Conservation (phyloP, 2,113 vertebrate species). For the Anoura caudifer region DNA sequence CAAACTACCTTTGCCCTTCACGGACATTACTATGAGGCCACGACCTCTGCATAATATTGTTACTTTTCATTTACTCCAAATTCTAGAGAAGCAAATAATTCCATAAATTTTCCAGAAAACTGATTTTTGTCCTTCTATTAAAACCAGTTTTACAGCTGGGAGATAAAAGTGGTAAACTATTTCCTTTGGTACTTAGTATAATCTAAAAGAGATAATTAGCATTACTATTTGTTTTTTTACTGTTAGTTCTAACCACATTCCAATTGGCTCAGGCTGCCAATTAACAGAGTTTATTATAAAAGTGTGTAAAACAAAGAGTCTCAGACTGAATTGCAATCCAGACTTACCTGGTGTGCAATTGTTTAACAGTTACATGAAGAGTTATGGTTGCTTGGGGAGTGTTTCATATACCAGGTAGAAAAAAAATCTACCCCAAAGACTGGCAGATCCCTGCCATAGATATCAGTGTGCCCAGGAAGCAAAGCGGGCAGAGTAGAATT, state of each 20-base stretch:
- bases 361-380: not conserved
- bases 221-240: not conserved
- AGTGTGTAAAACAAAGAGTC: not conserved
- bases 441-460: not conserved
- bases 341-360: not conserved
- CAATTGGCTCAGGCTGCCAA: not conserved
- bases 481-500: accelerated
- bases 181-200: not conserved
- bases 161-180: not conserved
- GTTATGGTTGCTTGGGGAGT: not conserved
- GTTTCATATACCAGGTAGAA: not conserved
- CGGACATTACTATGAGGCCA: not conserved
- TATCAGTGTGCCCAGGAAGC: not conserved
- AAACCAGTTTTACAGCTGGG: not conserved
- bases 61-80: not conserved
- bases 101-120: not conserved
- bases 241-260: not conserved
- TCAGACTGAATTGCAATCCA: not conserved
- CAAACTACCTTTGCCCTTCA: not conserved
- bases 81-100: not conserved
- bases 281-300: not conserved
- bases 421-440: not conserved
- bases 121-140: not conserved
- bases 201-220: not conserved
- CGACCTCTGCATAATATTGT: not conserved